These are phyloP conservation scores for Geococcyx californianus DNA, from an alignment of 2,113 vertebrate species.

Conservation along the genomic window DNA sequence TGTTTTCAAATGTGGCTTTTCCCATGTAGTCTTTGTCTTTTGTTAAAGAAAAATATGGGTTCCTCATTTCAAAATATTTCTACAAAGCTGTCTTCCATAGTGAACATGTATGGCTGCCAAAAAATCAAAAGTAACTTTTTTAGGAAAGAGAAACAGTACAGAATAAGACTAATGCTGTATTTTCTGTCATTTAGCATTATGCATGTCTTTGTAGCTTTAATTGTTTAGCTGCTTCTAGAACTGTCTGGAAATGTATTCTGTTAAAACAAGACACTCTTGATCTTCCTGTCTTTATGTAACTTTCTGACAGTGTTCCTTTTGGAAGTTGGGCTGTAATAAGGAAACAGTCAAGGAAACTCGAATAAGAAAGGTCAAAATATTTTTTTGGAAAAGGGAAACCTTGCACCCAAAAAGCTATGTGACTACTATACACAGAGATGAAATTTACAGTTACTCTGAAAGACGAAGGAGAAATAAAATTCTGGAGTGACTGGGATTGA, in stretches of 20 bases:
- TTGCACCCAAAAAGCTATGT: neutral
- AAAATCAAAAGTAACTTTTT: neutral
- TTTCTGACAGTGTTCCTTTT: constrained; percentile 1
- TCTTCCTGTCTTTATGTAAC: neutral
- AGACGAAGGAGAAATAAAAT: neutral
- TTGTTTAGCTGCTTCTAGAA: neutral
- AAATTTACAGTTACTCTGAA: neutral
- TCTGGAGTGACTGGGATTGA: neutral
- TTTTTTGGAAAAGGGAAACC: neutral
- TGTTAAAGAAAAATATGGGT: neutral
- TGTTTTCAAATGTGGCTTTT: neutral
- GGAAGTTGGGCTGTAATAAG: neutral
- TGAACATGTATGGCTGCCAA: neutral
- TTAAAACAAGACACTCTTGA: neutral
- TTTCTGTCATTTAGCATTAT: neutral
- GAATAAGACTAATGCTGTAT: neutral
- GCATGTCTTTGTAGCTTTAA: neutral
- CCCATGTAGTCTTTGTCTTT: neutral
- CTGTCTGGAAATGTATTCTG: neutral
- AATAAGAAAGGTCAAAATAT: neutral
- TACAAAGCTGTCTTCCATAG: neutral
- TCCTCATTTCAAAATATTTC: neutral
- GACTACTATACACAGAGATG: neutral
- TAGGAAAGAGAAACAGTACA: constrained; percentile 18
- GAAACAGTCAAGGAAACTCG: neutral